Percentiles rank a stretch among this genome's conserved stretches.
phyloP scores from a whole-genome alignment of 2,888 invertebrate genomes.

The Andrena bucephala region DNA sequence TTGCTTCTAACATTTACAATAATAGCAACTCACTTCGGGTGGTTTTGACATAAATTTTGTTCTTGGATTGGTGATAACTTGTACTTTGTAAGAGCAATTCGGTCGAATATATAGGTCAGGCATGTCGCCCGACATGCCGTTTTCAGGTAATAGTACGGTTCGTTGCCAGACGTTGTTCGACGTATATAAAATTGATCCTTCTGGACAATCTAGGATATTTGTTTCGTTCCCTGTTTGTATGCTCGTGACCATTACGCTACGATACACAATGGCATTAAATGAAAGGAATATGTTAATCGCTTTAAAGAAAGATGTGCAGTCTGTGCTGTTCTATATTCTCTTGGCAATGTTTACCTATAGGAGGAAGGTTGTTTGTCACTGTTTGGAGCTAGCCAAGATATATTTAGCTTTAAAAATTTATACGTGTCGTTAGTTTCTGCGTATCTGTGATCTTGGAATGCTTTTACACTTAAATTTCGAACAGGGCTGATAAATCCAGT shows the following conservation, averaged over 20 bases:
- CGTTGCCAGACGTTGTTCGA: constrained; percentile 65
- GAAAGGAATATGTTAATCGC: neutral
- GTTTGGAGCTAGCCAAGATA: constrained; percentile 77
- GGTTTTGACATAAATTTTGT: constrained; percentile 54
- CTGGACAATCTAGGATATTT: constrained; percentile 67
- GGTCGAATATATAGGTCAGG: constrained; percentile 76
- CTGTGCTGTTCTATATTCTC: neutral
- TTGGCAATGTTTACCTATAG: constrained; percentile 75
- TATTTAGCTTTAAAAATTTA: constrained; percentile 72
- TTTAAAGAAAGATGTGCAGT: too few relatives aligned
- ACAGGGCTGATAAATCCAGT: constrained; percentile 57
- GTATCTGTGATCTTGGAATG: constrained; percentile 64
- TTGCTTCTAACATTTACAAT: neutral
- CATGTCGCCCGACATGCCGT: constrained; percentile 67
- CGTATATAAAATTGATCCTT: constrained; percentile 74
- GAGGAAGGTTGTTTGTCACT: constrained; percentile 69
- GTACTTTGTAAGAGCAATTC: constrained; percentile 77
- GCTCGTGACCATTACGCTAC: constrained; percentile 75
- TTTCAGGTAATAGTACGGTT: constrained; percentile 74
- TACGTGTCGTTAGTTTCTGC: constrained; percentile 43
- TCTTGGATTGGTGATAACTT: constrained; percentile 80
- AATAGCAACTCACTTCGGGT: constrained; percentile 45
- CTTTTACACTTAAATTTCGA: constrained; percentile 70
- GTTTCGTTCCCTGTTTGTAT: constrained; percentile 43
- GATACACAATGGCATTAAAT: constrained; percentile 12